Percentiles rank a stretch among this genome's conserved stretches.
phyloP scores from a whole-genome alignment of 2,797 vertebrate species.

The Spinus olivaceus region DNA sequence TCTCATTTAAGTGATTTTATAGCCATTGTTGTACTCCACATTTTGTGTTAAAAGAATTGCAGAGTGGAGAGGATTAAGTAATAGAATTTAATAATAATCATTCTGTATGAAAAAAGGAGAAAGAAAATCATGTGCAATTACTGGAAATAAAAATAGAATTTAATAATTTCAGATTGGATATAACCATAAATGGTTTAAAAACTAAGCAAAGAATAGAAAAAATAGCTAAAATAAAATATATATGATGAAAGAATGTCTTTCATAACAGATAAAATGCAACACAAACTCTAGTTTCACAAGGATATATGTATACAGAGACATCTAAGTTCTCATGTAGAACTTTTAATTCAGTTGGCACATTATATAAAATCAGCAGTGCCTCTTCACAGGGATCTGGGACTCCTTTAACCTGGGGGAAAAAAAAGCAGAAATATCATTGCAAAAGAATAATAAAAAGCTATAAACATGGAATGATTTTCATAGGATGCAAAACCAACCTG shows the following conservation, averaged over 20 bases:
- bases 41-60: neutral
- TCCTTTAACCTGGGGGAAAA: neutral
- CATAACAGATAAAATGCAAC: neutral
- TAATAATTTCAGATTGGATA: neutral
- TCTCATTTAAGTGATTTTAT: neutral
- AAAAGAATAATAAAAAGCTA: neutral
- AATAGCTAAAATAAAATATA: neutral
- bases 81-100: neutral
- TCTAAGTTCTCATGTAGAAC: neutral
- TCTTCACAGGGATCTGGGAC: neutral
- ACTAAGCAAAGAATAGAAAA: fast-evolving
- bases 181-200: neutral
- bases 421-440: neutral
- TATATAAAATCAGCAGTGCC: neutral
- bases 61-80: neutral
- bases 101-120: neutral
- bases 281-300: neutral
- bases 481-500: neutral
- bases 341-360: neutral
- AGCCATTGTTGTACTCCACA: neutral
- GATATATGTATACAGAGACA: neutral
- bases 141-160: neutral
- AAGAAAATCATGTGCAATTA: neutral
- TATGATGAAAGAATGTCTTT: neutral
- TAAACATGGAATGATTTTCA: neutral